Evolutionary conservation across 2,888 invertebrate species (phyloP), one percentile per base, ranked within the genome.

Genomic region (Noctua fimbriata): DNA sequence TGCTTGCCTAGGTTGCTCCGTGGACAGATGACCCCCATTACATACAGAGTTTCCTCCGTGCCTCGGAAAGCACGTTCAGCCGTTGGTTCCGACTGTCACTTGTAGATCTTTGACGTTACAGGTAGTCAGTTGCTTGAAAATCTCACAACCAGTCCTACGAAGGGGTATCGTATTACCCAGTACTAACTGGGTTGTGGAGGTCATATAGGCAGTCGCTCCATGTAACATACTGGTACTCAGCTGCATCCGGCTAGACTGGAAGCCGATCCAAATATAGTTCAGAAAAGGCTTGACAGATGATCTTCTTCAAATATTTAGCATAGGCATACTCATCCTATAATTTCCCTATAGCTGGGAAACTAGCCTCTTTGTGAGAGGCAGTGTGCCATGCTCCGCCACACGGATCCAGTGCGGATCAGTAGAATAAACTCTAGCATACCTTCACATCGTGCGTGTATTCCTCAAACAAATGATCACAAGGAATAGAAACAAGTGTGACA

Each of bases 361-460:
- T 18, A 32, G 32, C 24, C 4, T 67, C 7, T 16, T n/a, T 14
- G 6, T n/a, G n/a, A n/a, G 67, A n/a, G 16, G 3, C 44, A 9
- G 3, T 1, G n/a, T 44, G 16, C 2, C 7, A 16, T n/a, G 16
- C 14, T 67, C 41, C 21, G 18, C 24, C n/a, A 44, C 9, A 4
- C 16, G 12, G 41, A 24, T 1, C 6, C 24, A 66, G 36, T 41
- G 10, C 36, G 21, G 65, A 9, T 21, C 12, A 36, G 1, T 32
- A 6, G 63, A 67, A 76, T 44, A 69, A 18, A 18, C 49, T 55
- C 78, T 32, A 69, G n/a, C 84, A 65, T 84, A 79, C 18, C n/a
- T n/a, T 41, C 83, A 81, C 60, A 81, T 3, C 9, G 28, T 66
- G 87, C 87, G 69, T 83, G 72, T 55, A 21, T 16, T 52, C 36